phyloP scores from a whole-genome alignment of 2,888 invertebrate species.

The Pyrrhia umbra region DNA sequence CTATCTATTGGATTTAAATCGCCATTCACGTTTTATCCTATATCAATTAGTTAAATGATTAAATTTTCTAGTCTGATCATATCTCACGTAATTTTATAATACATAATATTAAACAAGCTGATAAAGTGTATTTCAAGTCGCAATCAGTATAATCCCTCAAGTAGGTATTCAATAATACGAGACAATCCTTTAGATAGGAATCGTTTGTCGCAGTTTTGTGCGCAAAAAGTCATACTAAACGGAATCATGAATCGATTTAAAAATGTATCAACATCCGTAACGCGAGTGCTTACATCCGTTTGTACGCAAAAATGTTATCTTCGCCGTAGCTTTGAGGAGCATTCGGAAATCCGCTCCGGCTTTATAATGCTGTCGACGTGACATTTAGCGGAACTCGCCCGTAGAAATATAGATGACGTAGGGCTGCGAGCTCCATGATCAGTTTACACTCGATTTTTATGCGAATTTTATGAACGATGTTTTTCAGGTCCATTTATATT shows the following conservation, averaged over 20 bases:
- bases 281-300: constrained; percentile 48
- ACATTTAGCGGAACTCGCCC: constrained; percentile 67
- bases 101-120: constrained; percentile 20
- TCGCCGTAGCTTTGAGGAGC: constrained; percentile 68
- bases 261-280: constrained; percentile 56
- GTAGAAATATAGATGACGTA: constrained; percentile 66
- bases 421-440: constrained; percentile 61
- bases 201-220: not conserved
- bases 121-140: constrained; percentile 18
- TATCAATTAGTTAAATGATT: constrained; percentile 25
- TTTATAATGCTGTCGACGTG: constrained; percentile 73
- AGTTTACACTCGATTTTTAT: not conserved
- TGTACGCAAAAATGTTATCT: constrained; percentile 69
- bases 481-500: not conserved
- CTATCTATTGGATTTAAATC: constrained; percentile 21
- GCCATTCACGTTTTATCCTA: constrained; percentile 5
- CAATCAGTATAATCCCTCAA: constrained; percentile 9
- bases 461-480: not conserved
- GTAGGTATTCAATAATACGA: constrained; percentile 1
- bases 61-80: constrained; percentile 23
- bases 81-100: constrained; percentile 13
- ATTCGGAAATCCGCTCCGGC: constrained; percentile 79
- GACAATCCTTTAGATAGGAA: not conserved
- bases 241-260: constrained; percentile 32
- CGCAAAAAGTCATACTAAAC: not conserved